Evolutionary conservation across 2,797 vertebrate genomes (phyloP).

Genomic region (Protosalanx chinensis): DNA sequence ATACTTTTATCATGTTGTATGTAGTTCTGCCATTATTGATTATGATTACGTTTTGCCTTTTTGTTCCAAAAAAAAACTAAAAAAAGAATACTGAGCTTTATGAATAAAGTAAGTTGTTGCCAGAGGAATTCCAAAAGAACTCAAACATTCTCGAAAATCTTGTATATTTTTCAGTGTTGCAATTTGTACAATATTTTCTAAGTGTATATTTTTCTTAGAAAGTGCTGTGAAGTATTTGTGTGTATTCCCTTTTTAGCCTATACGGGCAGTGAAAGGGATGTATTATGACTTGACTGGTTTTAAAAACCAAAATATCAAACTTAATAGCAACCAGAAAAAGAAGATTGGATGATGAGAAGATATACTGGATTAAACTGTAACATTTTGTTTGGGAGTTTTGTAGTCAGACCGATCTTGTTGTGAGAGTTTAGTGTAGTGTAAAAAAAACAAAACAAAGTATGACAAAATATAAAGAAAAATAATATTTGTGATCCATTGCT

Average conservation of each 20-base stretch:
- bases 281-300: constrained; percentile 89
- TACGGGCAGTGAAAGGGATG: constrained; percentile 75
- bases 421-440: constrained; percentile 90
- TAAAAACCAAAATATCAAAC: constrained; percentile 86
- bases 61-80: constrained; percentile 74
- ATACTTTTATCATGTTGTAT: constrained; percentile 76
- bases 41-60: constrained; percentile 78
- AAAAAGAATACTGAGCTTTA: constrained; percentile 81
- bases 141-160: constrained; percentile 80
- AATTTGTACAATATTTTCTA: constrained; percentile 88
- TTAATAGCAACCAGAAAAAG: constrained; percentile 7
- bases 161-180: constrained; percentile 88
- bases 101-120: constrained; percentile 89
- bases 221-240: constrained; percentile 88
- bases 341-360: constrained; percentile 58
- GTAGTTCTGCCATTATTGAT: constrained; percentile 80
- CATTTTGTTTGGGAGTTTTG: constrained; percentile 89
- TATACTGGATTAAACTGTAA: constrained; percentile 66
- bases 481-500: constrained; percentile 86
- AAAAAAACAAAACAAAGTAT: constrained; percentile 73
- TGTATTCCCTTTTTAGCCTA: constrained; percentile 83
- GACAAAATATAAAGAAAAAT: constrained; percentile 76
- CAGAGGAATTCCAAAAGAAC: constrained; percentile 83
- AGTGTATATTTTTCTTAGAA: constrained; percentile 90
- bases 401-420: constrained; percentile 86